Conservation (phyloP, 2,888 invertebrate species). For the Coenonympha arcania region DNA sequence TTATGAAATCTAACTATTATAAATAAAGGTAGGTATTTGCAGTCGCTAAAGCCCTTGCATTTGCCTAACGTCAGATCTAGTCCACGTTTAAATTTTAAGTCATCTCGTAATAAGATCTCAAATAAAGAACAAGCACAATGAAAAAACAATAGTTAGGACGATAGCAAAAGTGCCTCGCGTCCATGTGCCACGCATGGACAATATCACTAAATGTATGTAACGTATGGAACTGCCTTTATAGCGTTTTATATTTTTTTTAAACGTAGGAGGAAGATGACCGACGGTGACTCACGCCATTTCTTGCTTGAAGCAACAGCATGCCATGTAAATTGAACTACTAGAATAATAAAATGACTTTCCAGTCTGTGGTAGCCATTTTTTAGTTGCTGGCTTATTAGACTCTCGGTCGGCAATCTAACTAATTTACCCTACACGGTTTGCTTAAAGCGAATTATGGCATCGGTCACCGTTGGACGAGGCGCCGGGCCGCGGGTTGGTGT, state of each 20-base stretch:
- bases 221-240: slow-evolving; percentile 57
- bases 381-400: too few relatives aligned
- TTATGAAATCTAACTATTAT: too few relatives aligned
- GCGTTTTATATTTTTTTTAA: slow-evolving; percentile 69
- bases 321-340: background rate
- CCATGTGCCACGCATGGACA: slow-evolving; percentile 47
- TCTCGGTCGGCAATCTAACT: too few relatives aligned
- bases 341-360: too few relatives aligned
- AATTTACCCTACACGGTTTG: background rate
- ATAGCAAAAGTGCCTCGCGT: slow-evolving; percentile 62
- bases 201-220: slow-evolving; percentile 39
- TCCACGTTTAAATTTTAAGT: slow-evolving; percentile 38
- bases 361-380: too few relatives aligned
- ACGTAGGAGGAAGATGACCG: slow-evolving; percentile 33
- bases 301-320: background rate
- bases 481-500: slow-evolving; percentile 44
- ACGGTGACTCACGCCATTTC: background rate
- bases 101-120: slow-evolving; percentile 45
- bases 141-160: slow-evolving; percentile 24
- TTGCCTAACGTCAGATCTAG: slow-evolving; percentile 33
- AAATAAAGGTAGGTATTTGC: background rate
- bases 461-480: slow-evolving; percentile 32
- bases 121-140: slow-evolving; percentile 34
- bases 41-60: slow-evolving; percentile 6
- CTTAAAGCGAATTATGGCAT: background rate